These are phyloP conservation scores for Cryptotis parvus DNA, from an alignment of 2,113 vertebrate species.

Conservation along the genomic window DNA sequence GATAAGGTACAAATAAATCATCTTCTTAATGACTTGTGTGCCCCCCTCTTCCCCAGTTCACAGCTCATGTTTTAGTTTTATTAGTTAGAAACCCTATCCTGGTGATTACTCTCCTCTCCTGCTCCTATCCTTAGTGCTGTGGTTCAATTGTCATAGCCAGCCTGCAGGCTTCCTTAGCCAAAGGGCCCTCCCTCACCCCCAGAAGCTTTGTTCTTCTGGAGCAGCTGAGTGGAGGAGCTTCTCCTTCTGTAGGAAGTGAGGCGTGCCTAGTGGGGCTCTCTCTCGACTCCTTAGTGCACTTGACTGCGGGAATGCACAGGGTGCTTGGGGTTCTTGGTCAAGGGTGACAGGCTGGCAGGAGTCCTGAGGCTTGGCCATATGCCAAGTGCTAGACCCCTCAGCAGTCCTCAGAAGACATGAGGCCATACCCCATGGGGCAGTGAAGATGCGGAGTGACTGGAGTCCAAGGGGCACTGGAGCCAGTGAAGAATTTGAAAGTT, in stretches of 20 bases:
- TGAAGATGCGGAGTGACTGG: background rate
- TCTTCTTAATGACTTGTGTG: background rate
- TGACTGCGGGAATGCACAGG: no score
- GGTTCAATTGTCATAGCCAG: background rate
- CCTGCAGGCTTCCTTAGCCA: background rate
- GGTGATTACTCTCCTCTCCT: background rate
- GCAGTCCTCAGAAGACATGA: background rate
- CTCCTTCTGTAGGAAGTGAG: background rate
- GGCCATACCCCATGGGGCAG: background rate
- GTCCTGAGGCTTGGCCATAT: no score
- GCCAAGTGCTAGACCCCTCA: background rate
- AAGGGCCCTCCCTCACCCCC: no score
- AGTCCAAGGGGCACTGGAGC: background rate
- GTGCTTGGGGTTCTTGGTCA: background rate
- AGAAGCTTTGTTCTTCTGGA: background rate
- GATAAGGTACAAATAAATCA: background rate
- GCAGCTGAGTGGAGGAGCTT: background rate
- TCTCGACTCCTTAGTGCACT: background rate
- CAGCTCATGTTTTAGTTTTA: conserved; percentile 5
- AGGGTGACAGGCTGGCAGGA: background rate
- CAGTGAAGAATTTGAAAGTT: background rate
- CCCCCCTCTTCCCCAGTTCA: background rate
- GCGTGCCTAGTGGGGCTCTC: background rate
- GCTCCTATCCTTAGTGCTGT: background rate
- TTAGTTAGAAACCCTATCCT: background rate